These are phyloP conservation scores for Polylopha cassiicola DNA, from an alignment of 2,888 invertebrate genomes.

Conservation along the genomic window DNA sequence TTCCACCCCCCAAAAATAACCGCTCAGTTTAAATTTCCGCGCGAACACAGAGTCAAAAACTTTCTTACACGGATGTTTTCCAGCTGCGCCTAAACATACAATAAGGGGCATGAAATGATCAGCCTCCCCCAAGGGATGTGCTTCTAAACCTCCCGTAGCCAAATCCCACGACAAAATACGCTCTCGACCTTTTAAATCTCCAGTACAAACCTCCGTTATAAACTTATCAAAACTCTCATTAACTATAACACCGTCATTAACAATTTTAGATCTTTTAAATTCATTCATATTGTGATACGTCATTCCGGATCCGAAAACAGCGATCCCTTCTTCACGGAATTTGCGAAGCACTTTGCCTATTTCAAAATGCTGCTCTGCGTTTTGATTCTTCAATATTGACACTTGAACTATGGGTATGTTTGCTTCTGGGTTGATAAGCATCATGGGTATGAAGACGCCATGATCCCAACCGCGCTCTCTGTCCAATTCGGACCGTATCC, in stretches of 20 bases:
- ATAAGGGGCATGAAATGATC: conserved; percentile 49
- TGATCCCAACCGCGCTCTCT: conserved; percentile 48
- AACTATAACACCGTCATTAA: conserved; percentile 25
- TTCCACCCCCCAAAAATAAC: conserved; percentile 38
- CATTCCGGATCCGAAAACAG: conserved; percentile 45
- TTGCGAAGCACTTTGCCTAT: conserved; percentile 38
- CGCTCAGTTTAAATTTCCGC: conserved; percentile 37
- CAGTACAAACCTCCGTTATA: conserved; percentile 31
- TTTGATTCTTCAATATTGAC: conserved; percentile 41
- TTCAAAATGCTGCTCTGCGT: conserved; percentile 37
- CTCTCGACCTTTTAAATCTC: conserved; percentile 22
- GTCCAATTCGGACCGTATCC: conserved; percentile 36
- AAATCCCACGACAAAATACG: conserved; percentile 35
- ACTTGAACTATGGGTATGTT: conserved; percentile 45
- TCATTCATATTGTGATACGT: conserved; percentile 41
- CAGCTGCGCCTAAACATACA: conserved; percentile 42
- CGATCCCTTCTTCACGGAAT: conserved; percentile 41
- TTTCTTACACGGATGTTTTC: conserved; percentile 32
- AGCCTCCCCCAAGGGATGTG: conserved; percentile 38
- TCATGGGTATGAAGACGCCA: conserved; percentile 51
- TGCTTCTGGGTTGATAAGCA: conserved; percentile 44
- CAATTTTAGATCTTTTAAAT: conserved; percentile 22
- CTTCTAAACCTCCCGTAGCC: conserved; percentile 29
- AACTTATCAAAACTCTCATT: conserved; percentile 33
- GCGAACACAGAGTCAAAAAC: conserved; percentile 34